Evolutionary conservation across 2,113 vertebrate genomes (phyloP), one percentile per base, ranked within the genome.

Genomic region (Accipiter cooperii): DNA sequence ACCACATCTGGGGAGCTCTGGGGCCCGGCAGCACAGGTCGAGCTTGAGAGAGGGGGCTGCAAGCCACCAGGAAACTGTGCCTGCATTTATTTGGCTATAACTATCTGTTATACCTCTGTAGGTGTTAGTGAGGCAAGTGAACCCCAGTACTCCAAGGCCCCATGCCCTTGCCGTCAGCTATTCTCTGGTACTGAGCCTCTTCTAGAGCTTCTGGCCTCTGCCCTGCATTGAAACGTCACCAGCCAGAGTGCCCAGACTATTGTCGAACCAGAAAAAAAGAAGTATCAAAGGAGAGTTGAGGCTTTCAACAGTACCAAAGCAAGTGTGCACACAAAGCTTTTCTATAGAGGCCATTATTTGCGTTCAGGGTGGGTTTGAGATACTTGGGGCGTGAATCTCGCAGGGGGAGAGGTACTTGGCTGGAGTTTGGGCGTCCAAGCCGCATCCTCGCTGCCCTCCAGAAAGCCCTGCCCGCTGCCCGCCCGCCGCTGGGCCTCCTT

Each of bases 161-260:
- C 2, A 0, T 38, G 55, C 40, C 58, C 38, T 40, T 12, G 46
- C 29, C 54, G 15, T 29, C 71, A 65, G 66, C 38, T 20, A 42
- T 51, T 9, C 20, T 49, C 57, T n/a, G 52, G 31, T 29, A 38
- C 33, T 3, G 25, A 88, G 44, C 15, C 33, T 58, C 83, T 52
- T 40, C 51, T 18, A 12, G 34, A 63, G 16, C 60, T 71, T 34
- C 71, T 89, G 57, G 13, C 65, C 54, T 75, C 84, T 16, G 77
- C 75, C 65, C 46, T 5, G 17, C 14, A 0, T 31, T 15, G 17
- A 47, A 42, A 19, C 0, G 0, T 26, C 84, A 52, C 49, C 22
- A 29, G 33, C 65, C 61, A 85, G 77, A 91, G 19, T 60, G 89
- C 82, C 47, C n/a, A 38, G 70, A 15, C 4, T 40, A 33, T 29